A percentile compares a stretch with the other conserved stretches of the same genome.
Evolutionary conservation across 2,113 vertebrate genomes (phyloP).

Genomic region (Zeus faber): DNA sequence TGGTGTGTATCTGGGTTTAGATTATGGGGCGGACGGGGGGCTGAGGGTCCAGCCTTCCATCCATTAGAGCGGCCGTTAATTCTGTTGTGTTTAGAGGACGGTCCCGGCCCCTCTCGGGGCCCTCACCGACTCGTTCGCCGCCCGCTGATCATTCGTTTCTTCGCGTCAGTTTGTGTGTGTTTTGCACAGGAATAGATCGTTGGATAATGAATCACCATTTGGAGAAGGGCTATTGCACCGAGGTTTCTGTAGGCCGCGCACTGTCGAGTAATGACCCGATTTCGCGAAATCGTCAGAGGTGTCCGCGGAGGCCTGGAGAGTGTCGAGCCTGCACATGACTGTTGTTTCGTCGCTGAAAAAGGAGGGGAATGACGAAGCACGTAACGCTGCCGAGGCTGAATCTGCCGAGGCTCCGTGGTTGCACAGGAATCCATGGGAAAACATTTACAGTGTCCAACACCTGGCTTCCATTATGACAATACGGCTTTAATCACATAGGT

Average conservation of each 20-base stretch:
- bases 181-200: too few species aligned
- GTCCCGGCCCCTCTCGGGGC: conserved; percentile 30
- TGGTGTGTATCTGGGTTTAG: conserved; percentile 70
- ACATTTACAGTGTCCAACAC: conserved; percentile 74
- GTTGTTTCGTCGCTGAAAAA: conserved; percentile 63
- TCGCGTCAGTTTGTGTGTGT: too few species aligned
- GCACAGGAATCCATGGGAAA: conserved; percentile 77
- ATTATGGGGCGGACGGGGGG: conserved; percentile 30
- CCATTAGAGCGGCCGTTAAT: conserved; percentile 64
- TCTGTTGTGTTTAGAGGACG: conserved; percentile 49
- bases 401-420: conserved; percentile 45
- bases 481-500: conserved; percentile 72
- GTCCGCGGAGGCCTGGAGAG: conserved; percentile 36
- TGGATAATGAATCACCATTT: too few species aligned
- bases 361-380: conserved; percentile 68
- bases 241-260: too few species aligned
- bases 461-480: conserved; percentile 79
- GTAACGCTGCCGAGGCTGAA: conserved; percentile 68
- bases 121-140: too few species aligned
- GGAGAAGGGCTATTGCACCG: too few species aligned
- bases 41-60: conserved; percentile 24
- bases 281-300: conserved; percentile 37
- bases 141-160: too few species aligned
- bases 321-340: conserved; percentile 50
- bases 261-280: too few species aligned